Percentiles rank a stretch among this genome's conserved stretches.
These are phyloP conservation scores for Corvus cornix DNA, from an alignment of 2,113 vertebrate species.

Conservation along the genomic window DNA sequence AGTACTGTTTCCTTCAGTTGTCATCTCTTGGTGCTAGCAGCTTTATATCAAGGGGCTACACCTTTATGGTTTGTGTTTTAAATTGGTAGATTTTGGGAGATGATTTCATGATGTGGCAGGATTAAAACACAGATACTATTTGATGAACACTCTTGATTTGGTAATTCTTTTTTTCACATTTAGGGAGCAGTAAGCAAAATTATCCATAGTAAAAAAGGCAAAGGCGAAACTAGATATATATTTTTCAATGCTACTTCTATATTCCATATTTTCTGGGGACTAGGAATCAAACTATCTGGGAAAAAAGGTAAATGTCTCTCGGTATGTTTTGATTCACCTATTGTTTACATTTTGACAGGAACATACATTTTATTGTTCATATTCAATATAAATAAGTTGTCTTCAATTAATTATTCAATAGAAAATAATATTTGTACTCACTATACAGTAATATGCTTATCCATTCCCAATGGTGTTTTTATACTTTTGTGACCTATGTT, in stretches of 20 bases:
- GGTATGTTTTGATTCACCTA: background rate
- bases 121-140: background rate
- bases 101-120: background rate
- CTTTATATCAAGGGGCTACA: background rate
- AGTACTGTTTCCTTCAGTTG: background rate
- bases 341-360: background rate
- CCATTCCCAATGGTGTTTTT: background rate
- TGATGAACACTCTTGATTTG: background rate
- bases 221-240: background rate
- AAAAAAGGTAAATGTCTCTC: background rate
- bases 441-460: background rate
- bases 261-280: background rate
- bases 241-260: background rate
- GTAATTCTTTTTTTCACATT: background rate
- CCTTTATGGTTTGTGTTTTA: background rate
- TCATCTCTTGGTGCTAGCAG: background rate
- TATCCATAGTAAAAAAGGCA: background rate
- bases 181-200: background rate
- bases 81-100: background rate
- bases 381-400: background rate
- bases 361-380: background rate
- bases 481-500: background rate
- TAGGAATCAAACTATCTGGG: background rate
- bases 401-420: background rate
- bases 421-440: background rate